Conservation (phyloP, 2,113 vertebrate genomes). For the Pedionomus torquatus region DNA sequence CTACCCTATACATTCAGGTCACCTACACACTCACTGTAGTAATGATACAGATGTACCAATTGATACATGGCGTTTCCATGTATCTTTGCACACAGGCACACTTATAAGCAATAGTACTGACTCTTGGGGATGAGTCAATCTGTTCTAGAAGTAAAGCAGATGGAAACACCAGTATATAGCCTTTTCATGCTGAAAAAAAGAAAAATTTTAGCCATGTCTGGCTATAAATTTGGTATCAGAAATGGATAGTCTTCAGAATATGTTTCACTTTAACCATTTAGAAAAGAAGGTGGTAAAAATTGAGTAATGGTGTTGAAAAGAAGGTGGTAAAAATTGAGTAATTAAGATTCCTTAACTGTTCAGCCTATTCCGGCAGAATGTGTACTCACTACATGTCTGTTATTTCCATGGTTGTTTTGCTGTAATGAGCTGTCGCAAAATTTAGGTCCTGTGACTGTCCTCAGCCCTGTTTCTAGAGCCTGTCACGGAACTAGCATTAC, state of each 20-base stretch:
- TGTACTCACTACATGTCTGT: not conserved
- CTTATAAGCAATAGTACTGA: not conserved
- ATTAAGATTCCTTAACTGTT: not conserved
- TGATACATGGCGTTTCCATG: not conserved
- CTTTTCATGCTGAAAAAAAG: not conserved
- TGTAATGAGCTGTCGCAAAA: accelerated
- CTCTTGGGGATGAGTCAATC: not conserved
- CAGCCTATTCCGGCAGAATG: not conserved
- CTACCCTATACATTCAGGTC: not conserved
- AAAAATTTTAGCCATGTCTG: not conserved
- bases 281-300: not conserved
- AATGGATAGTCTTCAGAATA: not conserved
- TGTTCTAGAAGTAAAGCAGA: not conserved
- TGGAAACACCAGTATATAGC: not conserved
- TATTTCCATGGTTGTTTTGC: not conserved
- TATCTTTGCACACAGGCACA: not conserved
- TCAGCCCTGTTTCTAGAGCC: not conserved
- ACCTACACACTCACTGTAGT: not conserved
- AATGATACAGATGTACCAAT: not conserved
- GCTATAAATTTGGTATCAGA: not conserved
- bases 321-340: not conserved
- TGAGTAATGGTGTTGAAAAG: not conserved
- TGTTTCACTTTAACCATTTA: not conserved
- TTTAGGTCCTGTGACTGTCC: not conserved
- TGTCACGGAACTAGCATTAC: accelerated